phyloP scores from a whole-genome alignment of 2,797 vertebrate genomes.

The Pangasius macronema region DNA sequence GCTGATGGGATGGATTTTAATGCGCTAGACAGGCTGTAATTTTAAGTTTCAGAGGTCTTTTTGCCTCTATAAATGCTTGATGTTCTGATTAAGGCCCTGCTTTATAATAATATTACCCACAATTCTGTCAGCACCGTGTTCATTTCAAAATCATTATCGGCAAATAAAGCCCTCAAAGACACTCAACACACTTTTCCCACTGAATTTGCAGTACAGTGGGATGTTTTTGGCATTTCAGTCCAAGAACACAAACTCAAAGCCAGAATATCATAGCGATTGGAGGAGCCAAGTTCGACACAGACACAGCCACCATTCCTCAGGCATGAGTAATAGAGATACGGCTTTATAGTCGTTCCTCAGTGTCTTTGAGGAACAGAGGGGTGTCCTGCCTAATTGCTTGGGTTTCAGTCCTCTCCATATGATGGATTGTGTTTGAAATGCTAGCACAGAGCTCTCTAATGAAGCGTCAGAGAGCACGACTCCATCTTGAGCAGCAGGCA shows the following conservation, averaged over 20 bases:
- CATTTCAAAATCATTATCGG: slow-evolving; percentile 44
- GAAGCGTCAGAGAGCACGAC: slow-evolving; percentile 36
- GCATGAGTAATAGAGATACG: slow-evolving; percentile 41
- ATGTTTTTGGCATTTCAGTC: not conserved
- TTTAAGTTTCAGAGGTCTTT: not conserved
- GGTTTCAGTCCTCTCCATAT: slow-evolving; percentile 48
- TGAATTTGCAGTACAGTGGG: not conserved
- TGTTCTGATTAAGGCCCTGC: slow-evolving; percentile 30
- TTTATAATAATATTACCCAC: slow-evolving; percentile 25
- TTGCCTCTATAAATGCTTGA: slow-evolving; percentile 36
- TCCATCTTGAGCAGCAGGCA: slow-evolving; percentile 34
- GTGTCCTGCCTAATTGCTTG: slow-evolving; percentile 54
- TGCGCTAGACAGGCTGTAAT: slow-evolving; percentile 35
- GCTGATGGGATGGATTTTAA: slow-evolving; percentile 23
- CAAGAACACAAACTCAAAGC: slow-evolving; percentile 25
- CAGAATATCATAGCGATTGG: slow-evolving; percentile 26
- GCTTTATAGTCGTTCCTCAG: slow-evolving; percentile 21
- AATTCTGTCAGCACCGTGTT: slow-evolving; percentile 30
- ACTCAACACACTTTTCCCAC: slow-evolving; percentile 18
- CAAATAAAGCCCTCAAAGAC: slow-evolving; percentile 24
- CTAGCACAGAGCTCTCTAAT: slow-evolving; percentile 42
- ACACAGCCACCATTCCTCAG: slow-evolving; percentile 15
- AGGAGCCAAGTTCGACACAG: slow-evolving; percentile 32
- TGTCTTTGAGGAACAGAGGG: slow-evolving; percentile 48
- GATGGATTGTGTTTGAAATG: slow-evolving; percentile 55